phyloP scores from a whole-genome alignment of 2,113 vertebrate species.

The Sciurus niger region DNA sequence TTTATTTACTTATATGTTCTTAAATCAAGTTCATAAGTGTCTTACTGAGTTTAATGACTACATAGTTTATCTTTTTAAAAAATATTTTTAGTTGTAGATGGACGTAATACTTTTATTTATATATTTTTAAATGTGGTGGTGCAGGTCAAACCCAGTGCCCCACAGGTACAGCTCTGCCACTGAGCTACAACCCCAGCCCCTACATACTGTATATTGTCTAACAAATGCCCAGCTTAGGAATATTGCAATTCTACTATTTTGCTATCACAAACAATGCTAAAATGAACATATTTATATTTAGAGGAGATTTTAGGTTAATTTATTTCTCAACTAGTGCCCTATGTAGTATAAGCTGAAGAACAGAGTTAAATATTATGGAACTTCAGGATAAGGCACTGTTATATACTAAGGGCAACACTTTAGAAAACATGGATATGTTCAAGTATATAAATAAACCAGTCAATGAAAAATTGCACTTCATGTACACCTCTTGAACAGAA shows the following conservation, averaged over 20 bases:
- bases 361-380: not conserved
- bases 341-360: not conserved
- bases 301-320: not conserved
- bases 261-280: not conserved
- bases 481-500: not conserved
- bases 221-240: not conserved
- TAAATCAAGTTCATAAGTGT: not conserved
- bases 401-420: not conserved
- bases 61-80: not conserved
- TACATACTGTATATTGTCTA: not conserved
- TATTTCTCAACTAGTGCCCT: not conserved
- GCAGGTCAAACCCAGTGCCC: too few relatives aligned
- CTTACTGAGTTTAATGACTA: not conserved
- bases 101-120: too few relatives aligned
- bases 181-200: too few relatives aligned
- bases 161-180: too few relatives aligned
- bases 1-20: not conserved
- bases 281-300: not conserved
- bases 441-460: not conserved
- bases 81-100: too few relatives aligned
- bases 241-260: slow-evolving; percentile 7
- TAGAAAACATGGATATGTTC: not conserved
- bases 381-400: not conserved
- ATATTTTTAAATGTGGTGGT: too few relatives aligned
- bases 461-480: not conserved